Percentiles rank a stretch among this genome's conserved stretches.
phyloP scores from a whole-genome alignment of 2,113 vertebrate species.

The Rhipidura dahli region DNA sequence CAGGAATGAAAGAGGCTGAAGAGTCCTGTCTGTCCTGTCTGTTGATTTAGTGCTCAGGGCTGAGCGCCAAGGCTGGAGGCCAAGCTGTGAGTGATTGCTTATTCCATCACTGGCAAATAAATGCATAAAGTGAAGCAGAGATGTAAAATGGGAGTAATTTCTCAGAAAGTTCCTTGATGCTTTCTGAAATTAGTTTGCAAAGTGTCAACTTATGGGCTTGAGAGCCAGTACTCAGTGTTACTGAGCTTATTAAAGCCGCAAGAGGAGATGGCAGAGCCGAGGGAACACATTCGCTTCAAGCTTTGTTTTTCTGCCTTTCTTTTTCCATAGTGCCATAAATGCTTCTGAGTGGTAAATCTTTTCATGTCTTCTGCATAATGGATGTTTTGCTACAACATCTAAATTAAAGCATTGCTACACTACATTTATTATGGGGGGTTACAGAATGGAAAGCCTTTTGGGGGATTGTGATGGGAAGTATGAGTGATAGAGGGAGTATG shows the following conservation, averaged over 20 bases:
- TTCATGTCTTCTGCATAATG: not conserved
- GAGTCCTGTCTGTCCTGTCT: not conserved
- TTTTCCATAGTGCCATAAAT: not conserved
- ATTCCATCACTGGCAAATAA: not conserved
- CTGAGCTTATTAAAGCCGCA: not conserved
- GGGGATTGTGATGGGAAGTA: accelerated
- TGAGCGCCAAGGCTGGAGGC: not conserved
- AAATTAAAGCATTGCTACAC: not conserved
- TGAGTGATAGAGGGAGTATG: not conserved
- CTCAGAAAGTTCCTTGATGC: not conserved
- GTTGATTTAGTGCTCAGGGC: not conserved
- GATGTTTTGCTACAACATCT: not conserved
- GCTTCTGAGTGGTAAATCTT: not conserved
- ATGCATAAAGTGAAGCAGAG: not conserved
- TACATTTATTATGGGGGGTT: not conserved
- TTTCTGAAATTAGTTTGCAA: not conserved
- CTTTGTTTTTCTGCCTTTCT: not conserved
- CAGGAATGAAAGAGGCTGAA: not conserved
- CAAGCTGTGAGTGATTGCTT: not conserved
- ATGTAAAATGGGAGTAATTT: not conserved
- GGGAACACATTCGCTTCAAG: not conserved
- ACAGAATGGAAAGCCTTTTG: not conserved
- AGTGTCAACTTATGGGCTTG: not conserved
- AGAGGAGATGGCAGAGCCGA: not conserved
- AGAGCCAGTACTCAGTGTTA: not conserved